Percentiles rank a stretch among this genome's conserved stretches.
Conservation (phyloP, 2,888 invertebrate species). For the Pollenia amentaria region DNA sequence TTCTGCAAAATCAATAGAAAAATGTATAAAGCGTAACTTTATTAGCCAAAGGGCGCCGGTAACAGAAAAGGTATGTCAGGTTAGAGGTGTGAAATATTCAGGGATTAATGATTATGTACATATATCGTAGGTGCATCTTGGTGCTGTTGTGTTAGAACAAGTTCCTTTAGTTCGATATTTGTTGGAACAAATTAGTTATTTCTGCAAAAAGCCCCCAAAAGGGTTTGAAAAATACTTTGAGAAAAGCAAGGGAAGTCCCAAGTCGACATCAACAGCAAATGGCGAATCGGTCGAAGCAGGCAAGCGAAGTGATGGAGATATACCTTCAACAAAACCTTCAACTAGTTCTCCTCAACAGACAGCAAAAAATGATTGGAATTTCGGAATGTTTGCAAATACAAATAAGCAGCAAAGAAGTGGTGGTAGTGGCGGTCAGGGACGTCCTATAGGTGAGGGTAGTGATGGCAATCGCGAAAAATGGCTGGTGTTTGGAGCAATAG, state of each 20-base stretch:
- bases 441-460: conserved; percentile 88
- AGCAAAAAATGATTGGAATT: conserved; percentile 86
- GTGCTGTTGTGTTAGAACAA: conserved; percentile 73
- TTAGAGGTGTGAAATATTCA: neutral
- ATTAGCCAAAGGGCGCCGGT: conserved; percentile 83
- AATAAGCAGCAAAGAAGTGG: conserved; percentile 77
- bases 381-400: conserved; percentile 86
- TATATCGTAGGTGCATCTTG: conserved; percentile 64
- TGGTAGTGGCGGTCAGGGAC: conserved; percentile 86
- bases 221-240: conserved; percentile 97
- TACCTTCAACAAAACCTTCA: conserved; percentile 81
- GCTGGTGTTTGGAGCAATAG: conserved; percentile 90
- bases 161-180: conserved; percentile 79
- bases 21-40: conserved; percentile 81
- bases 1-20: conserved; percentile 87
- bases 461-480: conserved; percentile 90
- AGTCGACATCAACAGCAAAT: conserved; percentile 78
- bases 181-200: conserved; percentile 82
- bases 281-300: conserved; percentile 83
- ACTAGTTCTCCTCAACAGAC: conserved; percentile 78
- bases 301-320: conserved; percentile 72
- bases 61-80: conserved; percentile 80
- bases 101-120: neutral
- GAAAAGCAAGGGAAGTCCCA: conserved; percentile 85
- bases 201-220: conserved; percentile 93